Conservation (phyloP, 2,797 vertebrate genomes). For the Rachycentron canadum region DNA sequence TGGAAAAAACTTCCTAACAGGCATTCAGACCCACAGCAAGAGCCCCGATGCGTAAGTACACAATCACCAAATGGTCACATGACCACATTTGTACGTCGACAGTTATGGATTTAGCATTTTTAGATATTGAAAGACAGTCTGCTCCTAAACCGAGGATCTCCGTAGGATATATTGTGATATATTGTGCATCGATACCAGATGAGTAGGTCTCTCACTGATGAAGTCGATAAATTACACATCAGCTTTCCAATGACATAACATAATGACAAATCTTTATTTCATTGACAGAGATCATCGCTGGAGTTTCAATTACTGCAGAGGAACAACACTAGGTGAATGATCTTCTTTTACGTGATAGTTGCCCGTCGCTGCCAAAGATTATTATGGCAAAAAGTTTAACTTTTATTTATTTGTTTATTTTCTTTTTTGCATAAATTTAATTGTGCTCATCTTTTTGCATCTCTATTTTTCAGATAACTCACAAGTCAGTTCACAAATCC, state of each 20-base stretch:
- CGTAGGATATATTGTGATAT: too few species aligned
- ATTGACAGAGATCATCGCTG: constrained; percentile 41
- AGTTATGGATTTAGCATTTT: neutral
- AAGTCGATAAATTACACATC: neutral
- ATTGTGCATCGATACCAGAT: neutral
- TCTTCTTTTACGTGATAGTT: neutral
- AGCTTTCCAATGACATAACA: neutral
- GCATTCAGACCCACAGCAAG: neutral
- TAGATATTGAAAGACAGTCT: neutral
- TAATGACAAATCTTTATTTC: neutral
- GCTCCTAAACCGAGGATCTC: too few species aligned
- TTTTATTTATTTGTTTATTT: neutral
- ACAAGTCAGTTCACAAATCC: constrained; percentile 15
- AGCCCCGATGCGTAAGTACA: neutral
- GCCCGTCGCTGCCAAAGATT: neutral
- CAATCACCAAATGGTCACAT: neutral
- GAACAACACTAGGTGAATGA: neutral
- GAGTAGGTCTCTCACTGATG: neutral
- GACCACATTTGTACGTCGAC: neutral
- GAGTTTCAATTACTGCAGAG: constrained; percentile 48
- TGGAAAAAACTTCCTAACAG: constrained; percentile 15
- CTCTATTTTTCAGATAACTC: neutral
- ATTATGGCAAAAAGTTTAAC: neutral
- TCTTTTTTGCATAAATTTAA: neutral
- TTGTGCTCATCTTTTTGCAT: neutral